Base-by-base conservation (phyloP, 2,797 vertebrate genomes). In the Knipowitschia caucasica region DNA sequence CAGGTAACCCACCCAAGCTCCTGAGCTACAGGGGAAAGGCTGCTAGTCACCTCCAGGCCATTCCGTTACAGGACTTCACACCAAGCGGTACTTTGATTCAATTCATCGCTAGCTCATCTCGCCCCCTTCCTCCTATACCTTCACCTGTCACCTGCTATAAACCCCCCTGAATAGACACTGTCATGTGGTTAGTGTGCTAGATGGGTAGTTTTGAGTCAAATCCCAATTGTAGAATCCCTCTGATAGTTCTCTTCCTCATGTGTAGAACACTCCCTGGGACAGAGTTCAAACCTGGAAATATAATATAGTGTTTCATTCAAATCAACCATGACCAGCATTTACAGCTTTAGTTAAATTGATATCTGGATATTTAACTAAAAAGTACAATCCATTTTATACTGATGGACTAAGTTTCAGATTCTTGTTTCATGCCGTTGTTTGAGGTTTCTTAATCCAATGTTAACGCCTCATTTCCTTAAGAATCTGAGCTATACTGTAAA, bases 1-100 rank as follows among this genome's bases (percentile, higher is more conserved):
- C 97, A 92, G 97, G 97, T 93, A 92, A 94, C 93, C 93, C 76
- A 81, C 56, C 72, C 63, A 88, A 89, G 88, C 89, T 90, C 85
- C 88, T 90, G 88, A 87, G 85, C 88, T 85, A 88, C 88, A 89
- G 90, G 90, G 88, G 88, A 84, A 90, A 86, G 90, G 72, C 87
- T 86, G 88, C 88, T 90, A 88, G 89, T 88, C 89, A 90, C 87
- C 86, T 85, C 86, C 90, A 90, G 89, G 89, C 89, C 89, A 88
- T 91, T 79, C 88, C 89, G 67, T 89, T 92, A 89, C 86, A 91
- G 88, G 89, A 92, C 89, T 89, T 92, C 89, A 89, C 88, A 81
- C 74, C 86, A 89, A 89, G 82, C 88, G 89, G 88, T 91, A 90
- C 89, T 89, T 90, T 81, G 84, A 89, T 80, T 89, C 82, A 88